phyloP scores from a whole-genome alignment of 1,140 invertebrate genomes.

The Pentalonia nigronervosa region DNA sequence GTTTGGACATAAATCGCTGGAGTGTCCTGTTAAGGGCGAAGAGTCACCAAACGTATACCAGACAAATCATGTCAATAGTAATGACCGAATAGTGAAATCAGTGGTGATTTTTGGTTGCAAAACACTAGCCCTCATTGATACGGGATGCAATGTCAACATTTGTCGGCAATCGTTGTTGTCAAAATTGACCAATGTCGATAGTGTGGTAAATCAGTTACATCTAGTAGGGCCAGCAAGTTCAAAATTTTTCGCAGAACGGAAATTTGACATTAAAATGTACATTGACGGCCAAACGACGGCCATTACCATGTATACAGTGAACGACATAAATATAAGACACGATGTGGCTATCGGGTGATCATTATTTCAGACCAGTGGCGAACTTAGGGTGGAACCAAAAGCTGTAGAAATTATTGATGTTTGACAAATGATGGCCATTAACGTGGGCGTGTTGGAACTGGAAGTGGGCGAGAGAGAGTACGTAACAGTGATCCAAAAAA shows the following conservation, averaged over 20 bases:
- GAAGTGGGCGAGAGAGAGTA: background rate
- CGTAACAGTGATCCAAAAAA: background rate
- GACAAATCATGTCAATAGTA: background rate
- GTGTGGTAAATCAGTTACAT: too few relatives aligned
- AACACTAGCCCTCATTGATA: background rate
- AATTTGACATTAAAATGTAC: background rate
- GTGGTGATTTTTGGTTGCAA: slow-evolving; percentile 11
- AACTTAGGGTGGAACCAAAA: slow-evolving; percentile 19
- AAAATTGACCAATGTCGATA: too few relatives aligned
- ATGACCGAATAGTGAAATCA: background rate
- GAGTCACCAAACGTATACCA: background rate
- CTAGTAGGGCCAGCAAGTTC: background rate
- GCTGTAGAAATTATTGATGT: slow-evolving; percentile 15
- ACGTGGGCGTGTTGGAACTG: background rate
- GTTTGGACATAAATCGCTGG: slow-evolving; percentile 24
- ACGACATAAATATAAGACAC: slow-evolving; percentile 5
- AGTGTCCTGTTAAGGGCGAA: background rate
- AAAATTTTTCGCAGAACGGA: background rate
- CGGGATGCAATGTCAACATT: slow-evolving; percentile 25
- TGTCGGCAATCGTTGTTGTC: background rate
- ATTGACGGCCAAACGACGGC: background rate
- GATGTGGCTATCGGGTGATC: background rate
- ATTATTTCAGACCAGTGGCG: slow-evolving; percentile 32
- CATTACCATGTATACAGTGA: background rate
- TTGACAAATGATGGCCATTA: background rate